Base-by-base conservation (phyloP, 2,888 invertebrate genomes). In the Elmis aenea region DNA sequence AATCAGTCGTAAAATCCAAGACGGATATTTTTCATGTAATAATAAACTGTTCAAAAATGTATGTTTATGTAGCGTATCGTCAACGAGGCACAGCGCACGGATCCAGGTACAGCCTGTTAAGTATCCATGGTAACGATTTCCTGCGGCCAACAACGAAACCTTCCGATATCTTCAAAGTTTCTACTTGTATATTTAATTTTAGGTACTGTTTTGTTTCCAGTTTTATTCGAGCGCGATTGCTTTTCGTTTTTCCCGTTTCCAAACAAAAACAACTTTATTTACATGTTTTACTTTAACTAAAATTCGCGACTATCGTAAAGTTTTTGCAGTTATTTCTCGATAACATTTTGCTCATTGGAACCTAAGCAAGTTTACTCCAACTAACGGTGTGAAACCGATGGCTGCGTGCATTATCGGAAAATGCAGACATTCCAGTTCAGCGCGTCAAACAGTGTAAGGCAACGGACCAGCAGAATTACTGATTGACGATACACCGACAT, bases 101-200 rank as follows among this genome's bases (percentile, higher is more conserved):
- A 8, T 18, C 26, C 33, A 29, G 29, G 23, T 40, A 33, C 36
- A 39, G 34, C 39, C 37, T 38, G 44, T 41, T 38, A 42, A 46
- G 48, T 51, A 30, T 37, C 44, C 44, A 38, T 47, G 42, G 47
- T 22, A 40, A 51, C 48, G 35, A 49, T 51, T 38, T 47, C 48
- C 51, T 44, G 40, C 45, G 48, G 51, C 47, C 40, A 51, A 51
- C 51, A 51, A 50, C 50, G 50, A 49, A 52, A 50, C 52, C 55
- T 50, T 51, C 50, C 52, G 50, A 48, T 45, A 41, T 45, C 46
- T 46, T 45, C 51, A 47, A 50, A 46, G 45, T 46, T 52, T 47
- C 40, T 38, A 42, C 37, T 33, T 23, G 22, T 41, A 44, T 43
- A 46, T 48, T 48, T 46, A 42, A 42, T 42, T 47, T 40, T 42